Evolutionary conservation across 2,113 vertebrate genomes (phyloP).

Genomic region (Periophthalmus modestus): DNA sequence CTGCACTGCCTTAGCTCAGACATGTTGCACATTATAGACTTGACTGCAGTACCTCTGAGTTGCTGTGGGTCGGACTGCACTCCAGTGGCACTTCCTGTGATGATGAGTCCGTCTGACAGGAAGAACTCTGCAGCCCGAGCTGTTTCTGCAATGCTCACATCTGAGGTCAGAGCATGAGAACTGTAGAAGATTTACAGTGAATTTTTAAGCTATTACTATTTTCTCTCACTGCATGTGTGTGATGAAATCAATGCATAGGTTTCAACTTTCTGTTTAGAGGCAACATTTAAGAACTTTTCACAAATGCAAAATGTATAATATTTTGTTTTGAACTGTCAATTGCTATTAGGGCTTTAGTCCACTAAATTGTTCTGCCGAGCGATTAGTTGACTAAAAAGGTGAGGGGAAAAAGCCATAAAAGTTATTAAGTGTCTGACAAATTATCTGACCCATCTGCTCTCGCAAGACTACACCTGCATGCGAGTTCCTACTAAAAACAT

Average conservation of each 20-base stretch:
- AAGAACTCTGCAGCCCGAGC: conserved; percentile 84
- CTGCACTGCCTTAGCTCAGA: background rate
- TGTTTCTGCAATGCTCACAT: conserved; percentile 77
- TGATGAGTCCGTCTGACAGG: conserved; percentile 83
- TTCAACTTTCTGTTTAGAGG: too few species aligned
- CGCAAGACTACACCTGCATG: too few species aligned
- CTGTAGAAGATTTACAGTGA: conserved; percentile 56
- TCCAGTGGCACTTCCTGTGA: conserved; percentile 83
- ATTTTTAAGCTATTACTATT: background rate
- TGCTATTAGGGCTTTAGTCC: too few species aligned
- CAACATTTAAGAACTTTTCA: too few species aligned
- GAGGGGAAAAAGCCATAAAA: too few species aligned
- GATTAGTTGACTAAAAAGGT: too few species aligned
- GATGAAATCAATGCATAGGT: background rate
- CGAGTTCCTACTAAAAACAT: too few species aligned
- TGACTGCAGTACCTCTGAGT: conserved; percentile 74
- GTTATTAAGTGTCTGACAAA: too few species aligned
- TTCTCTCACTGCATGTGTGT: background rate
- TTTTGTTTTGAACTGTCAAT: too few species aligned
- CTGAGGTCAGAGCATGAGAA: conserved; percentile 83
- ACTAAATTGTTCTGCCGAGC: too few species aligned
- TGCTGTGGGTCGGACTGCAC: conserved; percentile 73
- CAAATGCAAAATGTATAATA: too few species aligned
- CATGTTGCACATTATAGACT: background rate
- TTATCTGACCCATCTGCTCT: too few species aligned